These are phyloP conservation scores for Pterophyllum scalare DNA, from an alignment of 2,113 vertebrate species.

Conservation along the genomic window DNA sequence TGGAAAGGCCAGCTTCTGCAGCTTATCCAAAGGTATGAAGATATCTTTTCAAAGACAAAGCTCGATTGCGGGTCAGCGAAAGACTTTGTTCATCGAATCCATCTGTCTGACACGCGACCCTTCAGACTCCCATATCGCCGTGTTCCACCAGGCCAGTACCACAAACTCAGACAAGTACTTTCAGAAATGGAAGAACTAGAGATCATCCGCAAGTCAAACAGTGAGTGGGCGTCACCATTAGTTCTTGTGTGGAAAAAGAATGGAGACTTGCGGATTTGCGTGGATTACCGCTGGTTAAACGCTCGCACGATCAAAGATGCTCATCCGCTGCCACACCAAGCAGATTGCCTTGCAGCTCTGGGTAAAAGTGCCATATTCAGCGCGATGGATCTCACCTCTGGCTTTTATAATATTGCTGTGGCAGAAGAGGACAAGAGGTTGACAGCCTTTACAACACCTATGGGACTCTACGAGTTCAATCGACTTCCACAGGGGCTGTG, in stretches of 20 bases:
- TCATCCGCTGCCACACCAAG: neutral
- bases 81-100: no score
- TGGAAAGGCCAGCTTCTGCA: no score
- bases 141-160: no score
- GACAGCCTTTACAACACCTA: neutral
- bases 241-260: constrained; percentile 16
- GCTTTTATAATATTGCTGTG: neutral
- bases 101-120: no score
- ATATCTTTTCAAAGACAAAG: no score
- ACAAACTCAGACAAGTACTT: no score
- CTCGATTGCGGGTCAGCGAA: no score
- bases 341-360: neutral
- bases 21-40: no score
- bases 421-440: neutral
- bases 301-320: constrained; percentile 21
- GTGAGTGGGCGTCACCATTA: neutral
- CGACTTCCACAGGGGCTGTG: neutral
- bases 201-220: no score
- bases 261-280: constrained; percentile 2
- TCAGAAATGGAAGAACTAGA: no score
- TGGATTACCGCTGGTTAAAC: constrained; percentile 16
- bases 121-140: no score
- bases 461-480: neutral
- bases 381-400: neutral
- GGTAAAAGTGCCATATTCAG: neutral